Evolutionary conservation across 2,113 vertebrate genomes (phyloP).

Genomic region (Melanerpes formicivorus): DNA sequence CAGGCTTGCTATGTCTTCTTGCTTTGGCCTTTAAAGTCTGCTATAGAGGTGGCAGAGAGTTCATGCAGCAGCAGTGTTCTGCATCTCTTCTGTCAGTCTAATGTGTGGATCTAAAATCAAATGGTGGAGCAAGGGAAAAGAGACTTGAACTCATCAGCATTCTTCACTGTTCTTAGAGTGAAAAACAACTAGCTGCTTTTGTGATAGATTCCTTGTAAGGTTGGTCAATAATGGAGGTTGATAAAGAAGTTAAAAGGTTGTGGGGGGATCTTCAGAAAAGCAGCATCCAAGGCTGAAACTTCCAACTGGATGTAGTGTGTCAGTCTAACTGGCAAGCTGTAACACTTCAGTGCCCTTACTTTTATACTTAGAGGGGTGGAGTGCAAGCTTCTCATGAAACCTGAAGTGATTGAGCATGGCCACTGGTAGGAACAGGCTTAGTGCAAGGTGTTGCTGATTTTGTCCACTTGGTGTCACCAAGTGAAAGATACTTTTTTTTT

Average conservation of each 20-base stretch:
- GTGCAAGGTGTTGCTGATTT: neutral
- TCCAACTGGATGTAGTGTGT: rapidly evolving
- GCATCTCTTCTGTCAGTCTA: neutral
- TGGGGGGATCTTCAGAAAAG: neutral
- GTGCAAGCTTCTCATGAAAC: neutral
- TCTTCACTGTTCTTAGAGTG: neutral
- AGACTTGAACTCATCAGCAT: rapidly evolving
- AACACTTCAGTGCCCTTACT: rapidly evolving
- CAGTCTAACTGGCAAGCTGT: neutral
- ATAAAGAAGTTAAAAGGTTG: neutral
- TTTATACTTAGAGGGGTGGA: neutral
- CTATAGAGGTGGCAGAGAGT: no score
- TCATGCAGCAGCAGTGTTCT: neutral
- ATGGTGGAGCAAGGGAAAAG: neutral
- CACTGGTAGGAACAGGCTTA: no score
- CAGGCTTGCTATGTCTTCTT: neutral
- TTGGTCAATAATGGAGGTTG: neutral
- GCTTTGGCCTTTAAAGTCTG: neutral
- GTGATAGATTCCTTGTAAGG: neutral
- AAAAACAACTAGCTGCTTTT: neutral
- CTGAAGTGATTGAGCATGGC: rapidly evolving
- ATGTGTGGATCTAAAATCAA: neutral
- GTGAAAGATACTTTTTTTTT: no score
- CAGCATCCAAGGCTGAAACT: neutral
- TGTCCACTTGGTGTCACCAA: neutral